Base-by-base conservation (phyloP, 2,888 invertebrate species). In the Melanostoma mellinum region DNA sequence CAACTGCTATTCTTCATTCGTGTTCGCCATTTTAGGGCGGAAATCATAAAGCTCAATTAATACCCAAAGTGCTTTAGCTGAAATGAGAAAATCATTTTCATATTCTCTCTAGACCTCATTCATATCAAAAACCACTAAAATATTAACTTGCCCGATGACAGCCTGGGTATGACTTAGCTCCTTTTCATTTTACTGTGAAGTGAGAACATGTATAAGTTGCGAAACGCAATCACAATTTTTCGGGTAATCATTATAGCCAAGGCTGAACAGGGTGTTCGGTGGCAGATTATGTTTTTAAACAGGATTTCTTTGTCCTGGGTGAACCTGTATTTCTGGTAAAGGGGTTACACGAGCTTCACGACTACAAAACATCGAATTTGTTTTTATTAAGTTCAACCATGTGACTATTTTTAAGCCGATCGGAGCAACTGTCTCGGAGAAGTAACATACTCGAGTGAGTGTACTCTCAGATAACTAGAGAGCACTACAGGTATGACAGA, bases 41-140 rank as follows among this genome's bases (percentile, higher is more conserved):
- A 84, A 84, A 84, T 84, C 79, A 79, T 75, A 55, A 67, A 65
- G 73, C 63, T 69, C 69, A 82, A 82, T 82, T 73, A 82, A 82
- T 82, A 68, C 65, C 63, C 38, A 78, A 78, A 78, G 77, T 73
- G 52, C 82, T 78, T 63, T 75, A 65, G 46, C 65, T 76, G 65
- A 76, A 72, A 76, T 77, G 67, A 60, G 72, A 72, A 76, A 81
- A 75, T 58, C 63, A 81, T 72, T 58, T 77, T 10, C 46, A 69
- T 9, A 55, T 79, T 74, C 33, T 20, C 20, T 20, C 1, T 20
- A 20, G 20, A 20, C 20, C 20, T 20, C 20, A 20, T 20, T 20
- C 20, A 20, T 20, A 42, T 32, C 30, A 56, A 69, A 73, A 78
- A 63, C 56, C 73, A 61, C 78, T 52, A 36, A 82, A 82, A 82